Base-by-base conservation (phyloP, 2,797 vertebrate species). In the Rachycentron canadum region DNA sequence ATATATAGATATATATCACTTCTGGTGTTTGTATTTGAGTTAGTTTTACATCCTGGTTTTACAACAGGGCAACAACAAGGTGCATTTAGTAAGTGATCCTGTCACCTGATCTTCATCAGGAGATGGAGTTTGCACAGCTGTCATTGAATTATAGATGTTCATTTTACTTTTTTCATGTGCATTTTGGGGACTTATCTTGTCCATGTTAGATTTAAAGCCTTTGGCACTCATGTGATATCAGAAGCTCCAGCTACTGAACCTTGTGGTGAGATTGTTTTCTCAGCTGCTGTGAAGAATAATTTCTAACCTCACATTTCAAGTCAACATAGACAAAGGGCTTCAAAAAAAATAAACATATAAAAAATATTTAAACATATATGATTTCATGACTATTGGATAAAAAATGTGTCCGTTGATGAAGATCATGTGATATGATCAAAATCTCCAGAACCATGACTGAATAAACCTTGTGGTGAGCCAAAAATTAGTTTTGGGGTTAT, bases 221-320 rank as follows among this genome's bases (percentile, higher is more conserved):
- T 53, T 59, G 11, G 60, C 10, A 56, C n/a, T 76, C 71, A 30
- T 41, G 82, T 43, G 50, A 75, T 9, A 38, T 36, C 23, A 45
- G 70, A 50, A 38, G 21, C 28, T 38, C n/a, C 23, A 43, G 47
- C 71, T 41, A 52, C 52, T 50, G 49, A 67, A 36, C 32, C 58
- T 45, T 40, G 14, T 30, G 28, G 34, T 6, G 13, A 68, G n/a
- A 59, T 30, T 60, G 14, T 63, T 60, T 41, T 32, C 25, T 30
- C 5, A 19, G 14, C 17, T n/a, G 56, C 60, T 38, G 49, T 49
- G 3, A 45, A 63, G 6, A 65, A 61, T 32, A 14, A 25, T 49
- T 38, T 67, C 16, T 2, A 40, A 19, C 8, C 2, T 63, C 23
- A 69, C 7, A 21, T 49, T 34, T 69, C 34, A 61, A 21, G 26